Evolutionary conservation across 2,797 vertebrate genomes (phyloP), one percentile per base, ranked within the genome.

Genomic region (Esox lucius): DNA sequence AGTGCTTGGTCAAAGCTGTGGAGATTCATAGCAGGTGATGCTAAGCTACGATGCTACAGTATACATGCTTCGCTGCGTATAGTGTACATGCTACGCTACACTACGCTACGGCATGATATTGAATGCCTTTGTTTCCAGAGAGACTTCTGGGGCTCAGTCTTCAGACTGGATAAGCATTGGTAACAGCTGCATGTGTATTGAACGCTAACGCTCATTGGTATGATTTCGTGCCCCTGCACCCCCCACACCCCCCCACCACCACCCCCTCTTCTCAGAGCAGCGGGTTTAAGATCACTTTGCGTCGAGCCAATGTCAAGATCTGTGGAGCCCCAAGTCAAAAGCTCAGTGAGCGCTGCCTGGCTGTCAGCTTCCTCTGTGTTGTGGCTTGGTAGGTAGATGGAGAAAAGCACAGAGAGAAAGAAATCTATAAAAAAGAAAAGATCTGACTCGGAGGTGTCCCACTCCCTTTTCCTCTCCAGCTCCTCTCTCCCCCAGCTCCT

Each of bases 221-320:
- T 84, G 80, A 84, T 80, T 79, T 81, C 35, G n/a, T 80, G 85
- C 82, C 84, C 83, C 79, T 72, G 72, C 13, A 35, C 6, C 82
- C 5, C n/a, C 15, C 1, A 17, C 13, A 31, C 17, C 31, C 65
- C 8, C 15, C 4, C 16, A 15, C 28, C 16, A n/a, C 4, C 17
- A 33, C 16, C 7, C 31, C 65, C 17, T 5, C 4, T 79, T 64
- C 82, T 73, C 84, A 46, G 42, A 46, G 85, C 85, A 39, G 49
- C 82, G 87, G 86, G 83, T 84, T 89, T 87, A 81, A 84, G 87
- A 89, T 88, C 86, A 88, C 82, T 85, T 73, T 65, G 90, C 85
- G 80, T 90, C 87, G 84, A 93, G 87, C 85, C 90, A 86, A 88
- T 91, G 88, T 93, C 89, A 89, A 88, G 89, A 92, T 91, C 83